Evolutionary conservation across 2,113 vertebrate species (phyloP), one percentile per base, ranked within the genome.

Genomic region (Orthonyx spaldingii): DNA sequence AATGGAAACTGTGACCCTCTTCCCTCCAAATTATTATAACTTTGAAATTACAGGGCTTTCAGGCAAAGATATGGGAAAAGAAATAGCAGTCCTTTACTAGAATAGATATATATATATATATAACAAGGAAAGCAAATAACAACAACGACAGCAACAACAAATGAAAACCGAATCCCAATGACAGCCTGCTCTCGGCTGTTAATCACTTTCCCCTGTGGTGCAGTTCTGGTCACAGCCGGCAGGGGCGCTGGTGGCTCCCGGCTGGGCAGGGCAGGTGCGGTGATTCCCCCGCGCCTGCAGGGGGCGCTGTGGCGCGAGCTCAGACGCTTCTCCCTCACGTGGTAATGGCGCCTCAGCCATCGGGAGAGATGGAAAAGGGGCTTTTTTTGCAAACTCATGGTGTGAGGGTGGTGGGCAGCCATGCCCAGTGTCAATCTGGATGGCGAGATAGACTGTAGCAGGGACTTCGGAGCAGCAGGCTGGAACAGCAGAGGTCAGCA

Each of bases 311-410:
- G 57, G 11, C 1, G 16, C 0, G 11, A 27, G 35, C 59, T 39
- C 16, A 6, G 65, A 18, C 2, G 1, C 7, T 3, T 20, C 32
- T n/a, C 32, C 14, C 41, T n/a, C 55, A 14, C 7, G 1, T 33
- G 32, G 55, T 2, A 2, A 47, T 60, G 72, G 72, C 3, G 15
- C 19, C 4, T 1, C 0, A 2, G 10, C 17, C 4, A 3, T 17
- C 2, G 3, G 28, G 16, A 8, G 42, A 30, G 19, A 30, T 2
- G 17, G 56, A 47, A 37, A 49, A 60, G 12, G 42, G 6, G 6
- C n/a, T 24, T 9, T 11, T 10, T 33, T 71, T 53, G 11, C 17
- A 39, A 55, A 19, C 7, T 14, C 22, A 7, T 19, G 22, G n/a
- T 8, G 20, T n/a, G 55, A 8, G n/a, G 15, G 20, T n/a, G 55